Evolutionary conservation across 1,140 invertebrate species (phyloP).

Genomic region (Triops cancriformis): DNA sequence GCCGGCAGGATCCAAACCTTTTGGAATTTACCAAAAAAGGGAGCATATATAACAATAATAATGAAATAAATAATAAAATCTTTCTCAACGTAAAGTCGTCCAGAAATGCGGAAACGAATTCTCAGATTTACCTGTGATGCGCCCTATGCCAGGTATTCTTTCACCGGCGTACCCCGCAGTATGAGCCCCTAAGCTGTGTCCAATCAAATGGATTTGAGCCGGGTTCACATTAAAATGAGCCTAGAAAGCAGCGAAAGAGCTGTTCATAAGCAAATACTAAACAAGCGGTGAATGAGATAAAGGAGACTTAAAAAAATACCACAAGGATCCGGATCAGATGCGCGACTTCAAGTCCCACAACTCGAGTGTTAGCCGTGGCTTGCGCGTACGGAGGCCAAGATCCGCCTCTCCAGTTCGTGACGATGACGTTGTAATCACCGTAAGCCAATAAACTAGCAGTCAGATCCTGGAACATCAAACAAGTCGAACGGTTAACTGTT

Average conservation of each 20-base stretch:
- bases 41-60: too few relatives aligned
- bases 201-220: constrained; percentile 65
- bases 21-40: too few relatives aligned
- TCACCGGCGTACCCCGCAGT: constrained; percentile 75
- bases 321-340: constrained; percentile 63
- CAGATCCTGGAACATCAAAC: constrained; percentile 20
- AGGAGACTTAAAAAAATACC: too few relatives aligned
- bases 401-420: constrained; percentile 76
- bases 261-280: too few relatives aligned
- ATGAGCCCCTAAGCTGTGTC: constrained; percentile 74
- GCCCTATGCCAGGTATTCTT: constrained; percentile 56
- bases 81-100: too few relatives aligned
- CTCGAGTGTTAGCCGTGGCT: constrained; percentile 44
- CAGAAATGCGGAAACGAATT: too few relatives aligned
- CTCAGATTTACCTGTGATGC: constrained; percentile 51
- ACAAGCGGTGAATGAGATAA: too few relatives aligned
- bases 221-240: constrained; percentile 60
- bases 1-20: constrained; percentile 55
- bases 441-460: constrained; percentile 50
- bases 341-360: constrained; percentile 72
- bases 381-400: constrained; percentile 60
- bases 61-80: neutral
- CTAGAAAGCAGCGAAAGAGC: constrained; percentile 38
- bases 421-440: constrained; percentile 70
- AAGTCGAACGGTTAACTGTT: too few relatives aligned